Percentiles rank a stretch among this genome's conserved stretches.
Evolutionary conservation across 1,140 invertebrate species (phyloP).

Genomic region (Drosophila arawakana): DNA sequence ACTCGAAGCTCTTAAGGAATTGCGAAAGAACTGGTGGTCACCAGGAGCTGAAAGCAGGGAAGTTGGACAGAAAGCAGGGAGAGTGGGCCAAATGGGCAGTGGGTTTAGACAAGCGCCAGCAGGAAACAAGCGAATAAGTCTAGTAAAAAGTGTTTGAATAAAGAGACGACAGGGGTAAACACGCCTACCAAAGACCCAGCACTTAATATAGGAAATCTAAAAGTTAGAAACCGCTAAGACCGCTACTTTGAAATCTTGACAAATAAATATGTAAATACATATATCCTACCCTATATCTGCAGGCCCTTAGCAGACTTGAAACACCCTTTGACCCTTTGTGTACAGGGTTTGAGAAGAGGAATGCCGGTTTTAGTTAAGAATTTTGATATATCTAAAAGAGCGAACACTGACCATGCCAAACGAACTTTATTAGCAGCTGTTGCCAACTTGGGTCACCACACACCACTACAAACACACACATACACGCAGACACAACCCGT

Average conservation of each 20-base stretch:
- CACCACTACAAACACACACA: background rate
- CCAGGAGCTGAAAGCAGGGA: background rate
- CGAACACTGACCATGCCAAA: slow-evolving; percentile 70
- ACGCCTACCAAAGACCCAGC: no score
- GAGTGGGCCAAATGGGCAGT: no score
- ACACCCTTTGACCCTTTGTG: no score
- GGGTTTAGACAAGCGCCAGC: slow-evolving; percentile 32
- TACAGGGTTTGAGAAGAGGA: background rate
- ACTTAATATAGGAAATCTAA: no score
- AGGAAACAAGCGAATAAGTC: slow-evolving; percentile 19
- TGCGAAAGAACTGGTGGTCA: slow-evolving; percentile 4
- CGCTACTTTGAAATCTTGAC: no score
- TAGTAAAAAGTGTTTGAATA: background rate
- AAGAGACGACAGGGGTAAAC: no score
- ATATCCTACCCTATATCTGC: no score
- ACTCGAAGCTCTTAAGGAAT: slow-evolving; percentile 22
- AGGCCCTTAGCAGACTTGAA: no score
- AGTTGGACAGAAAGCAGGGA: no score
- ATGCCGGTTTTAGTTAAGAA: slow-evolving; percentile 8
- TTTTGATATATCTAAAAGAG: slow-evolving; percentile 39
- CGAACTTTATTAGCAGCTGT: slow-evolving; percentile 68
- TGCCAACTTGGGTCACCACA: slow-evolving; percentile 29
- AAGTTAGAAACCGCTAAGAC: no score
- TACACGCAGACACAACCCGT: no score
- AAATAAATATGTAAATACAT: no score